These are phyloP conservation scores for Canis aureus DNA, from an alignment of 2,113 vertebrate species.

Conservation along the genomic window DNA sequence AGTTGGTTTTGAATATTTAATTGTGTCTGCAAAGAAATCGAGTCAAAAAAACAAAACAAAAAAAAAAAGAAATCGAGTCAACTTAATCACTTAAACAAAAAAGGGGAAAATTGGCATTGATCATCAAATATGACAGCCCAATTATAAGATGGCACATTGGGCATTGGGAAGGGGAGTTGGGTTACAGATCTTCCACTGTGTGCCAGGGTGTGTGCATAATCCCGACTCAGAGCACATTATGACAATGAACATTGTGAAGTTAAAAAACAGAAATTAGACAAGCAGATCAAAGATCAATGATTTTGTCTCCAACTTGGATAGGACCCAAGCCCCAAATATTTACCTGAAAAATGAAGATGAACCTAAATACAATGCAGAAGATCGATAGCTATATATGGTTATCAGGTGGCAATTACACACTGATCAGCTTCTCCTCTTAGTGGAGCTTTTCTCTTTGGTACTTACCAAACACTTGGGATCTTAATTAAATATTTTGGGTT, in stretches of 20 bases:
- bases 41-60: no score
- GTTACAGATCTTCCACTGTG: no score
- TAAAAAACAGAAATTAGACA: background rate
- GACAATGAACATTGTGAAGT: background rate
- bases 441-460: background rate
- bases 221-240: background rate
- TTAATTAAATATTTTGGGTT: background rate
- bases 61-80: conserved; percentile 9
- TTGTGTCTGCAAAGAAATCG: background rate
- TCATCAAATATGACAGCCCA: background rate
- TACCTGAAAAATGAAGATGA: background rate
- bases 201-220: background rate
- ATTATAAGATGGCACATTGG: background rate
- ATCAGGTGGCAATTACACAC: background rate
- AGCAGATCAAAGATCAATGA: background rate
- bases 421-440: background rate
- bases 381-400: background rate
- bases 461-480: background rate
- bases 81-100: background rate
- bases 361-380: background rate
- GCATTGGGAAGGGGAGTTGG: background rate
- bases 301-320: background rate
- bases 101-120: background rate
- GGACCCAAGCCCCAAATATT: background rate
- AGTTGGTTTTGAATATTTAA: conserved; percentile 11